A percentile compares a stretch with the other conserved stretches of the same genome.
These are phyloP conservation scores for Oryzaephilus surinamensis DNA, from an alignment of 1,140 invertebrate species.

Conservation along the genomic window DNA sequence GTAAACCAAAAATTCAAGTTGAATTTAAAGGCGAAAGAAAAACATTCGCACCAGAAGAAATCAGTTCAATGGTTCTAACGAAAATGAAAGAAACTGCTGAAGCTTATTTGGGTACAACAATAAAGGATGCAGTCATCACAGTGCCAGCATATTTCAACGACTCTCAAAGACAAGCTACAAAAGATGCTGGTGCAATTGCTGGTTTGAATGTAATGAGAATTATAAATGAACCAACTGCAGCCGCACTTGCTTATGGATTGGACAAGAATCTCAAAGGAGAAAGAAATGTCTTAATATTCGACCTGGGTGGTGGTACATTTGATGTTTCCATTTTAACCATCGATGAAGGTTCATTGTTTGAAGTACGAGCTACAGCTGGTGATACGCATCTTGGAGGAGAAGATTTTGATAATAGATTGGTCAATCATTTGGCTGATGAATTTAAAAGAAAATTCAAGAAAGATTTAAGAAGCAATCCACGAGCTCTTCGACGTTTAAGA, in stretches of 20 bases:
- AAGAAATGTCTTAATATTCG: slow-evolving; percentile 46
- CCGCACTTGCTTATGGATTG: slow-evolving; percentile 59
- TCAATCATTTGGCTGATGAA: slow-evolving; percentile 47
- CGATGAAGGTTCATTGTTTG: slow-evolving; percentile 51
- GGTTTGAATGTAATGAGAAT: slow-evolving; percentile 58
- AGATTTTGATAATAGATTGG: slow-evolving; percentile 54
- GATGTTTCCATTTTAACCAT: slow-evolving; percentile 70
- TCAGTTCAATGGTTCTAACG: slow-evolving; percentile 56
- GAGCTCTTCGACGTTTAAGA: slow-evolving; percentile 52
- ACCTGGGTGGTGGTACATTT: slow-evolving; percentile 51
- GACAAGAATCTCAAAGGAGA: slow-evolving; percentile 55
- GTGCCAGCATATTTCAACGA: no score
- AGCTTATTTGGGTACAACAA: slow-evolving; percentile 46
- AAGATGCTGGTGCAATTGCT: slow-evolving; percentile 48
- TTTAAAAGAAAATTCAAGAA: slow-evolving; percentile 40
- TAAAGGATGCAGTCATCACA: slow-evolving; percentile 47
- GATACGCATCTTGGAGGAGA: slow-evolving; percentile 46
- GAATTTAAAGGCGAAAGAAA: slow-evolving; percentile 64
- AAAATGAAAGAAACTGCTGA: no score
- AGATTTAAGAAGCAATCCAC: slow-evolving; percentile 37
- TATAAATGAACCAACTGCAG: slow-evolving; percentile 64
- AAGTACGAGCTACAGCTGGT: slow-evolving; percentile 55
- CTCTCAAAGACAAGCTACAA: slow-evolving; percentile 54
- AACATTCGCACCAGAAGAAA: slow-evolving; percentile 61
- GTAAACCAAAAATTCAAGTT: slow-evolving; percentile 60